Evolutionary conservation across 1,140 invertebrate species (phyloP), one percentile per base, ranked within the genome.

Genomic region (Popillia japonica): DNA sequence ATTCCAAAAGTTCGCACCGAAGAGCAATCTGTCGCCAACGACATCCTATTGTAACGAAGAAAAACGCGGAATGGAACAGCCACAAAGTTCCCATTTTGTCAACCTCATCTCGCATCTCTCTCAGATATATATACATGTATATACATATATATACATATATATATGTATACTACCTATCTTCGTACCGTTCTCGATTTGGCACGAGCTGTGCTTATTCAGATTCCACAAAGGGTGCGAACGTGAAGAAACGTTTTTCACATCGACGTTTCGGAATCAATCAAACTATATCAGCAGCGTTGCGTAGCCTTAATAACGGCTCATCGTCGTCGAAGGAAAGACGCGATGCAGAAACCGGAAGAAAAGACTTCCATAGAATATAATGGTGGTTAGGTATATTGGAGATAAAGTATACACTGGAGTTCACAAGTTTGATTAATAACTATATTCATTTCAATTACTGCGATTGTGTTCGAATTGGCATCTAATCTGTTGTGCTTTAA

Each of bases 11-110:
- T 68, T 27, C 22, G 22, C 7, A 22, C 8, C 61, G 61, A 68
- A 10, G 10, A 27, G 27, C 20, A 68, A 68, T 68, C 61, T 68
- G 61, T 68, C 22, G 27, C 61, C 61, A 68, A 68, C 61, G 22
- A 68, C 61, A 34, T 68, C 48, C 7, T n/a, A 68, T 68, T 68
- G 2, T 68, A 68, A 6, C 23, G 7, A 22, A 68, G 61, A 34
- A 68, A 27, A 68, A 68, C 22, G 61, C 9, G 61, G 22, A 68
- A 68, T 10, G 61, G 61, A 68, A 68, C 61, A 68, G 61, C 61
- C 61, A 11, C 61, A 68, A 68, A 68, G 61, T 68, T 8, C 61
- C 61, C 20, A 27, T 34, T 68, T 68, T 68, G 61, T 68, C 61
- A 27, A 22, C 61, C 10, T 68, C 61, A 10, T 68, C 22, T 1